Evolutionary conservation across 2,888 invertebrate species (phyloP).

Genomic region (Epinotia nisella): DNA sequence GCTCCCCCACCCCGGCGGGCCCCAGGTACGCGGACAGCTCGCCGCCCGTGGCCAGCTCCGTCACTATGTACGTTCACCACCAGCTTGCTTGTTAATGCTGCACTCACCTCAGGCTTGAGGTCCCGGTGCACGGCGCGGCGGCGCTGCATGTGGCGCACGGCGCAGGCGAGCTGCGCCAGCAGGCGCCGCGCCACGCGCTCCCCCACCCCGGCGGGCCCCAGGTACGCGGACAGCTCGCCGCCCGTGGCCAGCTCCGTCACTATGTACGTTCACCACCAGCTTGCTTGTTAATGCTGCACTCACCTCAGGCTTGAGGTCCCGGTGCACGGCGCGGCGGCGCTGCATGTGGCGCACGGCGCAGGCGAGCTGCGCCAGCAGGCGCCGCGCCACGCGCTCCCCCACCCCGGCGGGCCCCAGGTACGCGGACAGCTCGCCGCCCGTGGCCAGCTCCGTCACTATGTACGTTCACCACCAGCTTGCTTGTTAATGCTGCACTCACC

Average conservation of each 20-base stretch:
- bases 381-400: constrained; percentile 90
- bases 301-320: constrained; percentile 91
- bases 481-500: too few relatives aligned
- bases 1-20: constrained; percentile 90
- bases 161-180: constrained; percentile 91
- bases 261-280: too few relatives aligned
- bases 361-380: constrained; percentile 92
- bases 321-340: constrained; percentile 92
- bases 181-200: constrained; percentile 92
- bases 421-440: constrained; percentile 90
- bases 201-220: constrained; percentile 87
- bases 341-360: constrained; percentile 94
- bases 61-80: constrained; percentile 94
- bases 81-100: too few relatives aligned
- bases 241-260: too few relatives aligned
- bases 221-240: constrained; percentile 72
- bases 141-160: constrained; percentile 86
- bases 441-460: constrained; percentile 94
- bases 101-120: too few relatives aligned
- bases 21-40: constrained; percentile 86
- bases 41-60: constrained; percentile 93
- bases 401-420: constrained; percentile 86
- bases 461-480: too few relatives aligned
- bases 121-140: constrained; percentile 65
- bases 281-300: too few relatives aligned